A percentile compares a stretch with the other conserved stretches of the same genome.
Evolutionary conservation across 1,140 invertebrate species (phyloP).

Genomic region (Paraescarpia echinospica): DNA sequence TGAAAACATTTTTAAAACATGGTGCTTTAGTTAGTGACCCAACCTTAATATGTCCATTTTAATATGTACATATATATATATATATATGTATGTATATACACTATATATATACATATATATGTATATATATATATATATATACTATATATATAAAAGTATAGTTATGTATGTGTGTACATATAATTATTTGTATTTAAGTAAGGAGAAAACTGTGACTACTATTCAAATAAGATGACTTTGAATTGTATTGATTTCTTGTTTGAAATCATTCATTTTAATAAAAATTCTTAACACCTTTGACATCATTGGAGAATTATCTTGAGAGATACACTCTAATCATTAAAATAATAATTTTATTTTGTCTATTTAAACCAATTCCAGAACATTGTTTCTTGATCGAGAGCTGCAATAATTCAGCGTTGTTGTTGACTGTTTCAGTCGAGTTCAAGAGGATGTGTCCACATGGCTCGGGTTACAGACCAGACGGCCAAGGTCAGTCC

Average conservation of each 20-base stretch:
- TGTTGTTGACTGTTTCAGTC: slow-evolving; percentile 46
- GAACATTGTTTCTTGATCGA: neutral
- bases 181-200: neutral
- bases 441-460: slow-evolving; percentile 77
- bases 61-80: too few relatives aligned
- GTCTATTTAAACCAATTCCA: neutral
- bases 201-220: neutral
- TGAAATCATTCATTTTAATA: too few relatives aligned
- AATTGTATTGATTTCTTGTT: neutral
- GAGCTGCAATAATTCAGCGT: neutral
- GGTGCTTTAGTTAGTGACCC: too few relatives aligned
- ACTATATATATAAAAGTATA: too few relatives aligned
- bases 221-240: neutral
- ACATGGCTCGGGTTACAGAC: slow-evolving; percentile 69
- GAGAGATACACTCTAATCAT: neutral
- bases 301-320: neutral
- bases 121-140: too few relatives aligned
- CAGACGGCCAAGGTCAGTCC: slow-evolving; percentile 69
- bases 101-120: too few relatives aligned
- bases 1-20: too few relatives aligned
- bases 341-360: neutral
- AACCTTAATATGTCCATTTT: too few relatives aligned
- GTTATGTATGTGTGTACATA: too few relatives aligned
- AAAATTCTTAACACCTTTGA: neutral
- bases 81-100: too few relatives aligned